These are phyloP conservation scores for Heterodera schachtii DNA, from an alignment of 1,140 invertebrate species.

Conservation along the genomic window DNA sequence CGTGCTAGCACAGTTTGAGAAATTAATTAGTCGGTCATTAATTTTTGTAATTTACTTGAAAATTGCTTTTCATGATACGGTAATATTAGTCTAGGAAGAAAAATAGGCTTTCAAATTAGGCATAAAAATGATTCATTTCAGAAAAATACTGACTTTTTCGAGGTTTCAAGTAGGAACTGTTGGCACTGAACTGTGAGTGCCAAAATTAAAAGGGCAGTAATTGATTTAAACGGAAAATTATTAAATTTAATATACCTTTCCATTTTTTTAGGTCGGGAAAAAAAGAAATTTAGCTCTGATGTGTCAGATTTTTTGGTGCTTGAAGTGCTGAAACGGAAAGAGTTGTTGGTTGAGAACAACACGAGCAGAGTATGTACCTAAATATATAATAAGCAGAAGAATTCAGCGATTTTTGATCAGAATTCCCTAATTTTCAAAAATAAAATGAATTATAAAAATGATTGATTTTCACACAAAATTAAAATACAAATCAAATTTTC, in stretches of 20 bases:
- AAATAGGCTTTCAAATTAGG: background rate
- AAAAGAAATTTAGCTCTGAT: slow-evolving; percentile 38
- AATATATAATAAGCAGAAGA: no score
- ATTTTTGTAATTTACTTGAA: background rate
- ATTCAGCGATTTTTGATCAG: no score
- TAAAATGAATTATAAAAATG: no score
- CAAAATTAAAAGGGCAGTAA: background rate
- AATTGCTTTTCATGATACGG: background rate
- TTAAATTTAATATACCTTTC: background rate
- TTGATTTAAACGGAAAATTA: background rate
- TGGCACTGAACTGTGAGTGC: no score
- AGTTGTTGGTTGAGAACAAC: slow-evolving; percentile 41
- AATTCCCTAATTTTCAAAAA: no score
- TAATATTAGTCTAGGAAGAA: background rate
- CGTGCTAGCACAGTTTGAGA: no score
- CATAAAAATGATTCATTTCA: background rate
- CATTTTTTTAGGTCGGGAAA: slow-evolving; percentile 39
- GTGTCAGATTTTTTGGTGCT: slow-evolving; percentile 39
- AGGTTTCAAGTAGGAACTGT: no score
- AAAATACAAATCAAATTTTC: background rate
- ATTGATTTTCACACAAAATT: no score
- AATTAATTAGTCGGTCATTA: no score
- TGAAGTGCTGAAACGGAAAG: slow-evolving; percentile 40
- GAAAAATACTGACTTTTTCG: no score
- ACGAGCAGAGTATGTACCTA: slow-evolving; percentile 36